phyloP scores from a whole-genome alignment of 2,797 vertebrate species.

The Myripristis murdjan region DNA sequence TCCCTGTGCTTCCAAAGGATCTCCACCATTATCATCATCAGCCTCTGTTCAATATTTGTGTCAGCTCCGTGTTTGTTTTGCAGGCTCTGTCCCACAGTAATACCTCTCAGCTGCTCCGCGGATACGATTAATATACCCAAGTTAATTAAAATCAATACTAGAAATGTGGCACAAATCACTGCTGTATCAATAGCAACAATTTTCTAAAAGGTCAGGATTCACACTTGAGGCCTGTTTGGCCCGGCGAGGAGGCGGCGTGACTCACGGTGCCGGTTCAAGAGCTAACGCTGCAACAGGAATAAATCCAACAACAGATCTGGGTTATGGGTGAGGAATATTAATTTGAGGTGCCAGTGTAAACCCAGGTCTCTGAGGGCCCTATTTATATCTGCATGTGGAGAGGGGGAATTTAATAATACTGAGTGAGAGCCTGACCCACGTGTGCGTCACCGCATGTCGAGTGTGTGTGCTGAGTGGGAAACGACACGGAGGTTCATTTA shows the following conservation, averaged over 20 bases:
- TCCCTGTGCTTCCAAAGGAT: neutral
- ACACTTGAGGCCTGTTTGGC: constrained; percentile 11
- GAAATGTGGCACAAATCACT: constrained; percentile 21
- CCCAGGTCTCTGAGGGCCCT: constrained; percentile 19
- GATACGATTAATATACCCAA: constrained; percentile 3
- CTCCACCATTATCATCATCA: neutral
- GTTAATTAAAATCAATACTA: constrained; percentile 25
- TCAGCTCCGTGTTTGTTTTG: constrained; percentile 3
- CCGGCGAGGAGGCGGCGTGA: constrained; percentile 11
- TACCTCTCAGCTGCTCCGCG: neutral
- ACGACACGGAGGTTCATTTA: constrained; percentile 41
- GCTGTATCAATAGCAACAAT: neutral
- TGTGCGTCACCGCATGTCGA: constrained; percentile 28
- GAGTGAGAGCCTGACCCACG: constrained; percentile 12
- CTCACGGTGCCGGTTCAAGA: constrained; percentile 22
- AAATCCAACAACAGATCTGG: constrained; percentile 13
- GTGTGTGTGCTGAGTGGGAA: constrained; percentile 35
- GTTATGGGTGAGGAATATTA: constrained; percentile 27
- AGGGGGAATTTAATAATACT: constrained; percentile 22
- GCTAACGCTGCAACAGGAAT: neutral
- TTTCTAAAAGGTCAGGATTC: constrained; percentile 55
- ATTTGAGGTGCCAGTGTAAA: constrained; percentile 32
- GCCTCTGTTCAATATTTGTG: neutral
- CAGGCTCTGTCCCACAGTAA: neutral
- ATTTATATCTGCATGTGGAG: constrained; percentile 39